A percentile compares a stretch with the other conserved stretches of the same genome.
Conservation (phyloP, 1,140 invertebrate species). For the Hycleus phaleratus region DNA sequence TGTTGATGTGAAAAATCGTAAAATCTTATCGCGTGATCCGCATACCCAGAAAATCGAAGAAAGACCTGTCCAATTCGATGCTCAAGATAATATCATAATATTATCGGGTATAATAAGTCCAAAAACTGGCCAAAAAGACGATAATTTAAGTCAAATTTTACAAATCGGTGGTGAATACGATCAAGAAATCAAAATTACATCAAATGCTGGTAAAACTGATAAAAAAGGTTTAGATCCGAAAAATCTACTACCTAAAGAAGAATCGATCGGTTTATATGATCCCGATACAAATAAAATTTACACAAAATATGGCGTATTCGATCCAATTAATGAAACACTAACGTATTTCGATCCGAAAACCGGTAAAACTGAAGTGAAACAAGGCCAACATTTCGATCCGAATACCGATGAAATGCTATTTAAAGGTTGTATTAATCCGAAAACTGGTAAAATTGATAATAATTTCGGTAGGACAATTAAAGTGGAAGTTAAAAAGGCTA, state of each 20-base stretch:
- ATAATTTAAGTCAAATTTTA: constrained; percentile 54
- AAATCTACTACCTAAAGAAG: constrained; percentile 51
- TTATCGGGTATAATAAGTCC: constrained; percentile 51
- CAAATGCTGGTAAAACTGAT: constrained; percentile 55
- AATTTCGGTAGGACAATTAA: constrained; percentile 55
- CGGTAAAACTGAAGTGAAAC: constrained; percentile 52
- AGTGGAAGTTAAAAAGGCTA: constrained; percentile 51
- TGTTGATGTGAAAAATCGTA: constrained; percentile 34
- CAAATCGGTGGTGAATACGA: constrained; percentile 59
- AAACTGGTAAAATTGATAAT: constrained; percentile 58
- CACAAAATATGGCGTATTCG: constrained; percentile 60
- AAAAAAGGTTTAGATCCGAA: constrained; percentile 57
- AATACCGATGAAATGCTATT: constrained; percentile 54
- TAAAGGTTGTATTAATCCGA: constrained; percentile 55
- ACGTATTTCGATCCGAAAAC: constrained; percentile 59
- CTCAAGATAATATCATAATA: constrained; percentile 56
- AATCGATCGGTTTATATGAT: constrained; percentile 54
- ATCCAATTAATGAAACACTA: constrained; percentile 56
- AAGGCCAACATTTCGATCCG: constrained; percentile 50
- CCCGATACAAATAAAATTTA: constrained; percentile 58
- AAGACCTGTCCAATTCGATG: constrained; percentile 44
- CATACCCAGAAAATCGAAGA: constrained; percentile 45
- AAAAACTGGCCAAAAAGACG: constrained; percentile 50
- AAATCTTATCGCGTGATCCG: constrained; percentile 42
- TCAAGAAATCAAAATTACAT: constrained; percentile 55